Conservation (phyloP, 2,888 invertebrate genomes). For the Cistogaster globosa region DNA sequence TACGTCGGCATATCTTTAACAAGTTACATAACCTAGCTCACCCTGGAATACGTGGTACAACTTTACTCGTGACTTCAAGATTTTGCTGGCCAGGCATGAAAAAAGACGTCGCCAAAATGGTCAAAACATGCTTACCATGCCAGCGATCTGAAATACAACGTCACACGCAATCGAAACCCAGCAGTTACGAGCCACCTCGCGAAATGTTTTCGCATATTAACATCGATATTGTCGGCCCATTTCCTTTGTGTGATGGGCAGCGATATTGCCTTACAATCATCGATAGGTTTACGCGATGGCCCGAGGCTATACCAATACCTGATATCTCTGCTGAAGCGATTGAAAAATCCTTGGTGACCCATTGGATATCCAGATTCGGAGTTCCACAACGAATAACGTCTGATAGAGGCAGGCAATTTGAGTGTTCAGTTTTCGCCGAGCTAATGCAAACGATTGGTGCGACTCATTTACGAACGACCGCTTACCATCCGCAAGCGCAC, state of each 20-base stretch:
- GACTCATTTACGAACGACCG: slow-evolving; percentile 40
- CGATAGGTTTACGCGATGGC: slow-evolving; percentile 20
- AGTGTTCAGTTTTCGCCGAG: slow-evolving; percentile 30
- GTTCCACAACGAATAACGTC: slow-evolving; percentile 25
- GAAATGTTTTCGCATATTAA: not conserved
- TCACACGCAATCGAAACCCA: not conserved
- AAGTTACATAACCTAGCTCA: not conserved
- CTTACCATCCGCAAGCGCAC: slow-evolving; percentile 47
- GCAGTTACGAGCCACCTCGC: not conserved
- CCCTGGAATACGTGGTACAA: not conserved
- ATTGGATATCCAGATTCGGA: slow-evolving; percentile 38
- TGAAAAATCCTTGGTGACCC: slow-evolving; percentile 10
- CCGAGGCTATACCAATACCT: slow-evolving; percentile 53
- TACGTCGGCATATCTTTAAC: not conserved
- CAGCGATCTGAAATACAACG: slow-evolving; percentile 1
- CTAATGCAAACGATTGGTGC: slow-evolving; percentile 42
- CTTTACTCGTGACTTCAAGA: slow-evolving; percentile 16
- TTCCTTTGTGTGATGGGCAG: not conserved
- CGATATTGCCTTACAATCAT: slow-evolving; percentile 12
- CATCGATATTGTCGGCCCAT: not conserved
- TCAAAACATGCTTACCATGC: slow-evolving; percentile 27
- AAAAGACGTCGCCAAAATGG: slow-evolving; percentile 24
- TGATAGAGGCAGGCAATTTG: slow-evolving; percentile 42
- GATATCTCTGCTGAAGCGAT: slow-evolving; percentile 55
- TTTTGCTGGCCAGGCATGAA: slow-evolving; percentile 35